Evolutionary conservation across 2,888 invertebrate species (phyloP).

Genomic region (Agapostemon virescens): DNA sequence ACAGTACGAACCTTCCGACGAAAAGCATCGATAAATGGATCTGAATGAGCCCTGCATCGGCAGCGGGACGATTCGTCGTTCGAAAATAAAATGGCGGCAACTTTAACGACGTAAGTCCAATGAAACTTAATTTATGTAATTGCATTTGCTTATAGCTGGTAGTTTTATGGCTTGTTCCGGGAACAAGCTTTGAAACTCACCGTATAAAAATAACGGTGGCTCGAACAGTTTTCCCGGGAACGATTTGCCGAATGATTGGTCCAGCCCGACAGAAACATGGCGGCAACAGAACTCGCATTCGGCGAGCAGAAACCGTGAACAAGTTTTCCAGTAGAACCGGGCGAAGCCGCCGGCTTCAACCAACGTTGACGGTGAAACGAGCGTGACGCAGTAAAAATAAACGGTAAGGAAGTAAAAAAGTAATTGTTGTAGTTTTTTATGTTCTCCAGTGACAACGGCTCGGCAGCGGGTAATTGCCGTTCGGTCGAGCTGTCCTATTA

Average conservation of each 20-base stretch:
- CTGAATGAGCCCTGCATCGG: background rate
- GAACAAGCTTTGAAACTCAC: background rate
- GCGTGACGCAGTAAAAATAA: constrained; percentile 4
- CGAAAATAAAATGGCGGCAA: background rate
- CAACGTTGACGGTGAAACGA: background rate
- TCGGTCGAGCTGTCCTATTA: background rate
- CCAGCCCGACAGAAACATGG: background rate
- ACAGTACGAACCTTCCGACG: background rate
- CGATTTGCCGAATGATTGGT: background rate
- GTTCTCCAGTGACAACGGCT: background rate
- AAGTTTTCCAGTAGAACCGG: background rate
- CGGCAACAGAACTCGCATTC: background rate
- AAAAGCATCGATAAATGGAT: too few relatives aligned
- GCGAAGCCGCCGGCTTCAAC: background rate
- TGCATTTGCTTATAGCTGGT: background rate
- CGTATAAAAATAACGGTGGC: background rate
- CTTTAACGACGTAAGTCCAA: background rate
- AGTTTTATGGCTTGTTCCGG: background rate
- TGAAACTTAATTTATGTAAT: background rate
- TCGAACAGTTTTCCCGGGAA: background rate
- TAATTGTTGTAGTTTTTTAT: background rate
- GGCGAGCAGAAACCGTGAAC: background rate
- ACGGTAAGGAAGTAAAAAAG: constrained; percentile 3
- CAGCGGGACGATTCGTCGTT: background rate
- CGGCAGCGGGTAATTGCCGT: background rate